A percentile compares a stretch with the other conserved stretches of the same genome.
Conservation (phyloP, 2,113 vertebrate genomes). For the Lanius collurio region DNA sequence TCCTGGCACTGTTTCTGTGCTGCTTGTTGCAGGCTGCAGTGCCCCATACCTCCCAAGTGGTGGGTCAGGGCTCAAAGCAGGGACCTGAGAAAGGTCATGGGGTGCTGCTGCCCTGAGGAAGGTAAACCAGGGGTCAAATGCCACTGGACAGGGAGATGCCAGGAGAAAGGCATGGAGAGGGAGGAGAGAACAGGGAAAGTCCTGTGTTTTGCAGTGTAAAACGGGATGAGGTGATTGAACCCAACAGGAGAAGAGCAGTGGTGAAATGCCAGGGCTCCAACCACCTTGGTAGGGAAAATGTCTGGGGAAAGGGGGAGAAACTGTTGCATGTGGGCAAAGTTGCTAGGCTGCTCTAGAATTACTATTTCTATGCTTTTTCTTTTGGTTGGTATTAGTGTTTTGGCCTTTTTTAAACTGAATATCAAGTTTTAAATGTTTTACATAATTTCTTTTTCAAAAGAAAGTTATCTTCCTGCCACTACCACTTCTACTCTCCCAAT, state of each 20-base stretch:
- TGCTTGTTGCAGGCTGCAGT: neutral
- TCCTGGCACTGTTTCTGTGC: neutral
- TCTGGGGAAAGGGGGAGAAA: neutral
- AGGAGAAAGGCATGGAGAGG: neutral
- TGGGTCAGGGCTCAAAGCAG: neutral
- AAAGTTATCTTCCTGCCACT: neutral
- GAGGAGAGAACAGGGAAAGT: neutral
- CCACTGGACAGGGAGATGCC: neutral
- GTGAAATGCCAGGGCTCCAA: neutral
- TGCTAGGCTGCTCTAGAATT: neutral
- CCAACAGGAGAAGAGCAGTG: neutral
- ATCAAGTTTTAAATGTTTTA: neutral
- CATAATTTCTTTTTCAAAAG: neutral
- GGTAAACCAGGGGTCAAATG: neutral
- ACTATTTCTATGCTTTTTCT: neutral
- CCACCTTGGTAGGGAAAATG: neutral
- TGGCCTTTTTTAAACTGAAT: neutral
- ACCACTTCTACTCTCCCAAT: neutral
- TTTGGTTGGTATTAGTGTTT: neutral
- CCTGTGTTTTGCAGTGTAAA: neutral
- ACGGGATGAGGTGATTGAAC: neutral
- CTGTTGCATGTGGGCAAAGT: neutral
- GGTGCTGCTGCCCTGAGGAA: neutral
- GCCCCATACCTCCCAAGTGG: slow-evolving; percentile 17
- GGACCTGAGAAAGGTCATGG: neutral